Evolutionary conservation across 2,888 invertebrate species (phyloP), one percentile per base, ranked within the genome.

Genomic region (Spodoptera picta): DNA sequence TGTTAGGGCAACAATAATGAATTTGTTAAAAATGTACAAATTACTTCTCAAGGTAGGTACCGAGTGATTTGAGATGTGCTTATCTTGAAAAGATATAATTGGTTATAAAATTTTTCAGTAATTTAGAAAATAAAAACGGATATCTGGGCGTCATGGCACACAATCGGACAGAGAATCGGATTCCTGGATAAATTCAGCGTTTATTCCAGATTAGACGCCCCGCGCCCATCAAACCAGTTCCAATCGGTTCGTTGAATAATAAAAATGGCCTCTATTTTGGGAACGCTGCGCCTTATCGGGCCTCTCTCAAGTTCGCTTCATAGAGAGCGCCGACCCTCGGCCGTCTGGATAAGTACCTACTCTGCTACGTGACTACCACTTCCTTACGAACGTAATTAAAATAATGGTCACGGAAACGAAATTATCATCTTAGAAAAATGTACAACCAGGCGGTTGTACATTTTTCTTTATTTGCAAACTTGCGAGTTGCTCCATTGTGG

Each of bases 201-300:
- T 83, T 82, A 83, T 86, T 84, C 86, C 77, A 82, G 83, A 85
- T 84, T 85, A 86, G 87, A 86, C 87, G 87, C 85, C 83, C 82
- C 84, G 80, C 80, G 77, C 81, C 85, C 85, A 86, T 87, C 87
- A 90, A 92, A 92, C 92, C 90, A 90, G 92, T 91, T 88, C 84
- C 86, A 87, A 89, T 88, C 85, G 84, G 85, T 90, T 90, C 88
- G 86, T 85, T 87, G 89, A 90, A 92, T 86, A 89, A 90, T 89
- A 89, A 88, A 87, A 87, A 85, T 87, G 84, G 88, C 86, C 89
- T 91, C 90, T 91, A 91, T 92, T 92, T 92, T 87, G 87, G 90
- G 91, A 91, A 87, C 89, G 89, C 86, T 86, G 88, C 82, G 89
- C 85, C 87, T 90, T 88, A 87, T 87, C 88, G 88, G 86, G 88